Evolutionary conservation across 2,113 vertebrate species (phyloP).

Genomic region (Strix uralensis): DNA sequence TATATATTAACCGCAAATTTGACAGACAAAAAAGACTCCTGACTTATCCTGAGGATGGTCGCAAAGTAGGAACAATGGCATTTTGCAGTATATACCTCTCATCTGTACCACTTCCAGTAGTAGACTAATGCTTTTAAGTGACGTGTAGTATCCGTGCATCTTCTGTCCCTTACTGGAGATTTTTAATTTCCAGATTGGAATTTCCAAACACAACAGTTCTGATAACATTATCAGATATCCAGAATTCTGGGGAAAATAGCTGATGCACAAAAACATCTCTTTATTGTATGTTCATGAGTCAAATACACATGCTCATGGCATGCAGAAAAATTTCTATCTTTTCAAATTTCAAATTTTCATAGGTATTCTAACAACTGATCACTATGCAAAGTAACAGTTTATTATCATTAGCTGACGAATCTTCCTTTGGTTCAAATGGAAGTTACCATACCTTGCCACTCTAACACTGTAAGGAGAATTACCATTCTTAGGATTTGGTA

Average conservation of each 20-base stretch:
- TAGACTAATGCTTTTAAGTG: not conserved
- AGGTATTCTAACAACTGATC: not conserved
- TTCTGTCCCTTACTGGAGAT: not conserved
- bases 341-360: not conserved
- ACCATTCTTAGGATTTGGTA: not conserved
- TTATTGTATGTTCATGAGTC: not conserved
- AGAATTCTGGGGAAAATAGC: not conserved
- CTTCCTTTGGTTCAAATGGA: not conserved
- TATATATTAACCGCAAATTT: not conserved
- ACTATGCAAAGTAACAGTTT: not conserved
- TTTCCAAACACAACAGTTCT: not conserved
- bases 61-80: not conserved
- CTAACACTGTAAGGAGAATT: not conserved
- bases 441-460: not conserved
- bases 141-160: not conserved
- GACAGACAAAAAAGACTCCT: not conserved
- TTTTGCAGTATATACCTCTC: not conserved
- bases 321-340: not conserved
- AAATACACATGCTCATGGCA: not conserved
- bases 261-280: not conserved
- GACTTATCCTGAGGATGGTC: not conserved
- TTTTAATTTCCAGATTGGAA: fast-evolving
- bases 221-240: not conserved
- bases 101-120: not conserved
- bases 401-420: not conserved